Percentiles rank a stretch among this genome's conserved stretches.
Evolutionary conservation across 2,113 vertebrate genomes (phyloP).

Genomic region (Emydocephalus ijimae): DNA sequence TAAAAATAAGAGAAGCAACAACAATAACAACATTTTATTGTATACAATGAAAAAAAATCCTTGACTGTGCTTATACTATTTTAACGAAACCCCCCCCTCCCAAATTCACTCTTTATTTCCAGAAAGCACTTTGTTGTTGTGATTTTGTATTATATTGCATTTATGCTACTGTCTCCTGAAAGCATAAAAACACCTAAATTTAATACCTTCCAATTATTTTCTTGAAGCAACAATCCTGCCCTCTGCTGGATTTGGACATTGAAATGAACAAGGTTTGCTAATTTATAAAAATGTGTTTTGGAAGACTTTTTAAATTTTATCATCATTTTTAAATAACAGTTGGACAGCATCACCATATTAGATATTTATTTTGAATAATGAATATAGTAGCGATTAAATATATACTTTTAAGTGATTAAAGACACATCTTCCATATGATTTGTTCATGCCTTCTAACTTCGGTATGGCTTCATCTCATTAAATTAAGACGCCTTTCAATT

Average conservation of each 20-base stretch:
- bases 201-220: background rate
- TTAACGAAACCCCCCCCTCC: background rate
- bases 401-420: background rate
- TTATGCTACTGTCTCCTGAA: rapidly evolving
- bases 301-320: background rate
- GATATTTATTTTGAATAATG: background rate
- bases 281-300: background rate
- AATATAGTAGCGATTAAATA: background rate
- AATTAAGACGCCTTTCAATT: background rate
- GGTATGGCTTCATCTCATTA: background rate
- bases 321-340: background rate
- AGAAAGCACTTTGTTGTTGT: background rate
- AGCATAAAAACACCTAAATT: background rate
- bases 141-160: background rate
- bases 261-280: background rate
- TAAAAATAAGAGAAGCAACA: background rate
- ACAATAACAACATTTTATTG: background rate
- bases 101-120: background rate
- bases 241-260: constrained; percentile 55
- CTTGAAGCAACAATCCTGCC: constrained; percentile 51
- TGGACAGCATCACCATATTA: background rate
- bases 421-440: background rate
- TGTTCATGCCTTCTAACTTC: background rate
- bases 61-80: background rate
- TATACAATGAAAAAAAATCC: background rate